Evolutionary conservation across 2,797 vertebrate genomes (phyloP).

Genomic region (Apogon hyalosoma): DNA sequence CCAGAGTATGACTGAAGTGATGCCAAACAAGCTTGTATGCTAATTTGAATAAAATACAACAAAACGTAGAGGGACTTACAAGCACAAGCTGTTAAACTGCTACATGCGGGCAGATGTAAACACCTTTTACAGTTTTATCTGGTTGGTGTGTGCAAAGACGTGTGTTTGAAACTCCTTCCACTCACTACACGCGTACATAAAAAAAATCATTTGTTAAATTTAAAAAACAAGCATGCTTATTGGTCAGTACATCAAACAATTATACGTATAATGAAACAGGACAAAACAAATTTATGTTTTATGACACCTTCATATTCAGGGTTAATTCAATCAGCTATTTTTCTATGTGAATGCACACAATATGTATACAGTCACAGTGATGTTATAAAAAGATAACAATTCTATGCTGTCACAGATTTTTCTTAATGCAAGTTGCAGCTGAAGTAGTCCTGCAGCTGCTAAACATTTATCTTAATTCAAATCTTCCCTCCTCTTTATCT

Average conservation of each 20-base stretch:
- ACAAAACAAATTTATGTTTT: too few relatives aligned
- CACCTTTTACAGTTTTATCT: background rate
- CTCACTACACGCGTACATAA: background rate
- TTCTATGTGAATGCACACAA: background rate
- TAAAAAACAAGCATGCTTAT: too few relatives aligned
- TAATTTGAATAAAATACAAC: conserved; percentile 6
- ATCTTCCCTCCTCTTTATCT: conserved; percentile 18
- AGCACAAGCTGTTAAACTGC: conserved; percentile 19
- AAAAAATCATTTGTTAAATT: background rate
- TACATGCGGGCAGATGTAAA: background rate
- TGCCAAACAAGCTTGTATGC: background rate
- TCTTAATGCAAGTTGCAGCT: conserved; percentile 10
- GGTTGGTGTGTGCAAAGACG: background rate
- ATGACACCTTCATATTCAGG: too few relatives aligned
- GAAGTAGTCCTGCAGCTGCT: background rate
- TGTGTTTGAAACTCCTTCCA: background rate
- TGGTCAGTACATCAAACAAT: too few relatives aligned
- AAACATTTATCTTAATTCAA: conserved; percentile 16
- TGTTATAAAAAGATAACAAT: background rate
- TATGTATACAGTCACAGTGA: conserved; percentile 5
- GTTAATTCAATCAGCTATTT: too few relatives aligned
- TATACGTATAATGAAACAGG: too few relatives aligned
- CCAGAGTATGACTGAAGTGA: background rate
- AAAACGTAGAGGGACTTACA: conserved; percentile 1
- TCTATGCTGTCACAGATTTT: background rate